Evolutionary conservation across 2,797 vertebrate species (phyloP).

Genomic region (Tragopan temminckii): DNA sequence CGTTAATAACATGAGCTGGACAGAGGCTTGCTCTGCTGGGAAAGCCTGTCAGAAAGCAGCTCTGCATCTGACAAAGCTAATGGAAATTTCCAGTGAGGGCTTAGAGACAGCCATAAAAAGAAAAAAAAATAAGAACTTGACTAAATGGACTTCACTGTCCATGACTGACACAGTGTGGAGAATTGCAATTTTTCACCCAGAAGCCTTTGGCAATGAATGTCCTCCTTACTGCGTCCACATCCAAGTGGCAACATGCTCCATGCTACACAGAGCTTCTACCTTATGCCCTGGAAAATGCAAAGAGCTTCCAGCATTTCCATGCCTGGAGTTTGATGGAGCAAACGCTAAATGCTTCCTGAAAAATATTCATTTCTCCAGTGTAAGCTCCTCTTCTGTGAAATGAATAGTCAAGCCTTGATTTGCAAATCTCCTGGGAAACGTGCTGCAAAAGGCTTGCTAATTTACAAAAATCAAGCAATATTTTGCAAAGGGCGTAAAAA

Average conservation of each 20-base stretch:
- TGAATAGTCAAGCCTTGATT: constrained; percentile 53
- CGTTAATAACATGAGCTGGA: constrained; percentile 41
- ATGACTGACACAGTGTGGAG: constrained; percentile 48
- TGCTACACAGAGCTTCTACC: background rate
- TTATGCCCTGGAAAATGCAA: constrained; percentile 25
- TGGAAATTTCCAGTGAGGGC: constrained; percentile 69
- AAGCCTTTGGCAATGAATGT: constrained; percentile 51
- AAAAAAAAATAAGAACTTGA: constrained; percentile 35
- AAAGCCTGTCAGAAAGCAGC: constrained; percentile 31
- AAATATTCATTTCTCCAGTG: constrained; percentile 44
- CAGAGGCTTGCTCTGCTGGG: constrained; percentile 22
- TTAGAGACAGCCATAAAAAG: constrained; percentile 66
- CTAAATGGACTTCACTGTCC: constrained; percentile 61
- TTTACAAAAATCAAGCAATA: constrained; percentile 48
- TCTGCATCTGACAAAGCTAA: constrained; percentile 49
- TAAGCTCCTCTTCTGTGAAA: constrained; percentile 36
- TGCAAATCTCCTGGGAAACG: constrained; percentile 61
- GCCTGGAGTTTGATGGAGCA: constrained; percentile 51
- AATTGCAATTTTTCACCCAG: constrained; percentile 62
- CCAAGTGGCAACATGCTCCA: background rate
- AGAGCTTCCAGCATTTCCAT: constrained; percentile 50
- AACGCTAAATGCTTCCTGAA: constrained; percentile 69
- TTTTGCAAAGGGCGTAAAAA: constrained; percentile 32
- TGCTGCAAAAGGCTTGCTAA: constrained; percentile 51
- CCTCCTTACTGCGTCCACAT: constrained; percentile 19